These are phyloP conservation scores for Phymanthus crucifer DNA, from an alignment of 92 coral and sea anemone genomes.

Conservation along the genomic window DNA sequence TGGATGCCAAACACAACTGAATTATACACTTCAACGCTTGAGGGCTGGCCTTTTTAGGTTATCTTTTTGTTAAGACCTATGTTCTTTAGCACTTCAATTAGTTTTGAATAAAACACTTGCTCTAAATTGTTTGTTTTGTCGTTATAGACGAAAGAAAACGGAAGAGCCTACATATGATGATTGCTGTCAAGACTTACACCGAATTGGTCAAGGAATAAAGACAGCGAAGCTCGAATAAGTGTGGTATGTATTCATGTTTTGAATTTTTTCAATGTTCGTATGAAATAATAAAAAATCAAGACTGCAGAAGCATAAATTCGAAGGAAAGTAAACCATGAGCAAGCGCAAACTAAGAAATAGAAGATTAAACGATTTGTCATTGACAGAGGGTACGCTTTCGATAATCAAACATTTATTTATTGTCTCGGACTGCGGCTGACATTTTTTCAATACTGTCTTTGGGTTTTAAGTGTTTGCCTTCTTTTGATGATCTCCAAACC, in stretches of 20 bases:
- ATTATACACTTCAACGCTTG: not conserved
- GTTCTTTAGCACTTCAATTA: not conserved
- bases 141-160: not conserved
- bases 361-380: too few relatives aligned
- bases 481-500: too few relatives aligned
- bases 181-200: too few relatives aligned
- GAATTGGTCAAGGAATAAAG: not conserved
- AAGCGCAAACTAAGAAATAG: too few relatives aligned
- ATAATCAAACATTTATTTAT: not conserved
- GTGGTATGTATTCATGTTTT: not conserved
- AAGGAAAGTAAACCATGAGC: too few relatives aligned
- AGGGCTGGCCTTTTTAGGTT: not conserved
- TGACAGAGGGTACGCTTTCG: too few relatives aligned
- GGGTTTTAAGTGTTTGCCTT: too few relatives aligned
- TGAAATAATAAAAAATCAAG: not conserved
- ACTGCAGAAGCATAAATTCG: too few relatives aligned
- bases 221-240: not conserved
- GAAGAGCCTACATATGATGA: not conserved
- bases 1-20: not conserved
- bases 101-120: not conserved
- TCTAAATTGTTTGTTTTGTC: not conserved
- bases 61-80: too few relatives aligned
- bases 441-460: too few relatives aligned
- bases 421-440: too few relatives aligned
- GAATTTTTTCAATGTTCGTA: not conserved